phyloP scores from a whole-genome alignment of 1,140 invertebrate genomes.

The Holotrichia oblita region DNA sequence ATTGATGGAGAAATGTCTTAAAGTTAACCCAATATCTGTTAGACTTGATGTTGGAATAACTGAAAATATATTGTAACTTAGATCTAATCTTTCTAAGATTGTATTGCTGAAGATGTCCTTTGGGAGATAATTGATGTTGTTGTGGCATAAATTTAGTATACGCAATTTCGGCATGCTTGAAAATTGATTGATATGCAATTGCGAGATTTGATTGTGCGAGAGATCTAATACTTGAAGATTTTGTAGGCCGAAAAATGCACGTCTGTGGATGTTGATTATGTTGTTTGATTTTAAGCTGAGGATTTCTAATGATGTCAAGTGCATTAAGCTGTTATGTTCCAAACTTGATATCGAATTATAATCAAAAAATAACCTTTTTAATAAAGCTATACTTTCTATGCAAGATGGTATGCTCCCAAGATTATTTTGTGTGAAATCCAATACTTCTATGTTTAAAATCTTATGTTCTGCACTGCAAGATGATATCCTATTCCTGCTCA shows the following conservation, averaged over 20 bases:
- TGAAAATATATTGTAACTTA: conserved; percentile 81
- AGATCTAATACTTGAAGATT: conserved; percentile 82
- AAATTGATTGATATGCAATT: conserved; percentile 84
- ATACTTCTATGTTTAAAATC: conserved; percentile 69
- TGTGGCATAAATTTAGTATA: conserved; percentile 79
- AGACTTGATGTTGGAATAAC: conserved; percentile 77
- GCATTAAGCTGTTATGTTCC: conserved; percentile 75
- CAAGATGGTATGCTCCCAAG: conserved; percentile 72
- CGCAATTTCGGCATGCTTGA: conserved; percentile 78
- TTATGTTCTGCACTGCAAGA: conserved; percentile 67
- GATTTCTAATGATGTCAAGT: conserved; percentile 75
- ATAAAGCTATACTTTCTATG: conserved; percentile 69
- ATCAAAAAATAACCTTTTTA: conserved; percentile 74
- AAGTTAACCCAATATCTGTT: conserved; percentile 77
- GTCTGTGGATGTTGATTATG: conserved; percentile 74
- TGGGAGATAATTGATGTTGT: conserved; percentile 78
- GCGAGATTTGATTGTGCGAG: conserved; percentile 78
- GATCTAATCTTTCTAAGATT: conserved; percentile 79
- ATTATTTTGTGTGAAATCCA: conserved; percentile 77
- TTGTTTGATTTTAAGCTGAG: conserved; percentile 79
- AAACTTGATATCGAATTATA: conserved; percentile 78
- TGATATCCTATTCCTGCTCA: conserved; percentile 74
- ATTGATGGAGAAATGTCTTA: conserved; percentile 79
- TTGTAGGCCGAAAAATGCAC: conserved; percentile 77
- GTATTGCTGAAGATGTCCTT: conserved; percentile 84